Base-by-base conservation (phyloP, 2,113 vertebrate genomes). In the Rhombomys opimus region DNA sequence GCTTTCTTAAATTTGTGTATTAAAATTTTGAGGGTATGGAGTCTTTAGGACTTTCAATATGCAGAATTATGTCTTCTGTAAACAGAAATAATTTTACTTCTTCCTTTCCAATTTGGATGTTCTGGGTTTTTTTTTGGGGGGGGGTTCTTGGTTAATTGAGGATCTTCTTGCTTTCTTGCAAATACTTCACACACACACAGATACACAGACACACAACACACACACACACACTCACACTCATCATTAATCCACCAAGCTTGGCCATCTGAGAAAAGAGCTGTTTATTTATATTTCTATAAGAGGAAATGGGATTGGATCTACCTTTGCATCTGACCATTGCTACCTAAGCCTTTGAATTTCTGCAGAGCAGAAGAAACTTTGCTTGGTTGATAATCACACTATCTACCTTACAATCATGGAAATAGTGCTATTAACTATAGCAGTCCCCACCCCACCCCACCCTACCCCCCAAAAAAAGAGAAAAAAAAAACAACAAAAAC, bases 401-500 rank as follows among this genome's bases (percentile, higher is more conserved):
- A 38, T 63, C 63, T 96, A 75, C 87, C 90, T 94, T 52, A 63
- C 78, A 91, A 59, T 32, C 72, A 38, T 91, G 75, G 75, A 92
- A 96, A 93, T 41, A 78, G 38, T 0, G 3, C 61, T 50, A n/a
- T 94, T 95, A 89, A 87, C 95, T 97, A 94, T 87, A 96, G 68
- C 50, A 93, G 46, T 46, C 46, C 46, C 46, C 46, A 46, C 46
- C 46, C 46, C 46, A 46, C 46, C 46, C 46, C 46, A 46, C 46
- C 46, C 46, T 41, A 41, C 41, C 41, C 41, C 46, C 5, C 46
- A 46, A 46, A 46, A 46, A 46, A 46, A 5, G 46, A 46, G 46
- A 46, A 46, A 46, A 46, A 46, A 92, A 52, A 57, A 63, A 38
- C 32, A 80, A 80, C 41, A 41, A 89, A 12, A 0, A 15, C 20